These are phyloP conservation scores for Eciton burchellii DNA, from an alignment of 1,140 invertebrate genomes.

Conservation along the genomic window DNA sequence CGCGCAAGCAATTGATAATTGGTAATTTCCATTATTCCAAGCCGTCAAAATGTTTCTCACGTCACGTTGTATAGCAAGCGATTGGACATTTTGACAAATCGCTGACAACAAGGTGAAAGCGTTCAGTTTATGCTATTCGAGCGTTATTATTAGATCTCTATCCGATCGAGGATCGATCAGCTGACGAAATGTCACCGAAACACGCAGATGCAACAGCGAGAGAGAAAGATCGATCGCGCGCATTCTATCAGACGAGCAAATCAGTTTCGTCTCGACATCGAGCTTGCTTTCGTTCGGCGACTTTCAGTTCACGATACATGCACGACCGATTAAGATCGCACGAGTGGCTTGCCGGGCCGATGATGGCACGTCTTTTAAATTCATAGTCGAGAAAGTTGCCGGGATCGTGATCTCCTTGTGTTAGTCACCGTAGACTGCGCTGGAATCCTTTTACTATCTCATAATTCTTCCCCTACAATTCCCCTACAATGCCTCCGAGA, in stretches of 20 bases:
- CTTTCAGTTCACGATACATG: not conserved
- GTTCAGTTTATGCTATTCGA: not conserved
- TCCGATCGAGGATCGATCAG: not conserved
- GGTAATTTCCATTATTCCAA: not conserved
- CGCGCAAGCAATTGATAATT: not conserved
- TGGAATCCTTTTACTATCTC: slow-evolving; percentile 34
- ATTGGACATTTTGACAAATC: slow-evolving; percentile 1
- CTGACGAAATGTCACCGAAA: not conserved
- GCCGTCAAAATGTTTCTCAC: not conserved
- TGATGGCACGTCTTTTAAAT: slow-evolving; percentile 25
- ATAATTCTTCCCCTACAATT: slow-evolving; percentile 25
- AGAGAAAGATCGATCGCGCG: not conserved
- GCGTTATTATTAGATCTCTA: slow-evolving; percentile 7
- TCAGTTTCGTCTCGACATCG: slow-evolving; percentile 2
- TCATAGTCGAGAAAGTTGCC: slow-evolving; percentile 42
- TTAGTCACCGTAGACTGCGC: not conserved
- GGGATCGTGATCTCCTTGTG: slow-evolving; percentile 15
- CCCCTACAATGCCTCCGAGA: not conserved
- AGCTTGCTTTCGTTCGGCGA: slow-evolving; percentile 5
- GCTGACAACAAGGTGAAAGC: not conserved
- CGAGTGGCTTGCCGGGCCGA: not conserved
- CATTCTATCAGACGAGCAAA: slow-evolving; percentile 17
- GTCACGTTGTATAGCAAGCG: too few relatives aligned
- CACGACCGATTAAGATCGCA: slow-evolving; percentile 12
- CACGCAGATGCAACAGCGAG: not conserved